These are phyloP conservation scores for Odontocolon sp. DNA, from an alignment of 2,888 invertebrate genomes.

Conservation along the genomic window DNA sequence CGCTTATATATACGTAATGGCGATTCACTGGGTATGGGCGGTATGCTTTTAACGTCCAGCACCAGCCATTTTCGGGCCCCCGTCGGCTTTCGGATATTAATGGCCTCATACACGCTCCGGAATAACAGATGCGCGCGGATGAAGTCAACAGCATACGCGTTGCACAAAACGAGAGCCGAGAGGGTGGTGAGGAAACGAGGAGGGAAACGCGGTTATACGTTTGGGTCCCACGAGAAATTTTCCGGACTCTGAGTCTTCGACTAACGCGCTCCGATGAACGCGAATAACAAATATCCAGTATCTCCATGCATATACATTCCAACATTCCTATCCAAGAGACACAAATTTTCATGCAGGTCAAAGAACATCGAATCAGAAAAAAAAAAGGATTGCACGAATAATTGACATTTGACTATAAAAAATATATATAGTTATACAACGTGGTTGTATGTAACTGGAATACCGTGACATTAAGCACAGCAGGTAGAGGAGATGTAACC, in stretches of 20 bases:
- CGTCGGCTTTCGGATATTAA: conserved; percentile 47
- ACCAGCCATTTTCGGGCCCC: conserved; percentile 47
- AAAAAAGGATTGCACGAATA: too few relatives aligned
- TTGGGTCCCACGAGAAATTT: conserved; percentile 57
- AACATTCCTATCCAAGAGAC: too few relatives aligned
- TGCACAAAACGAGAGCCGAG: too few relatives aligned
- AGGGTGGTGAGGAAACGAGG: too few relatives aligned
- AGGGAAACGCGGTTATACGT: conserved; percentile 4
- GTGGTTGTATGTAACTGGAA: background rate
- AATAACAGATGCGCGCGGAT: conserved; percentile 45
- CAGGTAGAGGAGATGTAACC: conserved; percentile 48
- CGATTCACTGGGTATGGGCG: background rate
- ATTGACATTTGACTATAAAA: too few relatives aligned
- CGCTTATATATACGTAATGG: conserved; percentile 11
- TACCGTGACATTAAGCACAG: conserved; percentile 16
- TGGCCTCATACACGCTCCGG: conserved; percentile 35
- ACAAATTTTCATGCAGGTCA: too few relatives aligned
- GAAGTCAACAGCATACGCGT: background rate
- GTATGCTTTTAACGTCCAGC: conserved; percentile 44
- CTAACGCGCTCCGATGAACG: conserved; percentile 27
- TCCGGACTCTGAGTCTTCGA: conserved; percentile 41
- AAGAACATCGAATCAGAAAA: too few relatives aligned
- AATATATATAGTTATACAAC: too few relatives aligned
- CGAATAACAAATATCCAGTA: conserved; percentile 10
- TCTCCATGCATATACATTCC: background rate